Conservation (phyloP, 2,888 invertebrate genomes). For the Dione juno region DNA sequence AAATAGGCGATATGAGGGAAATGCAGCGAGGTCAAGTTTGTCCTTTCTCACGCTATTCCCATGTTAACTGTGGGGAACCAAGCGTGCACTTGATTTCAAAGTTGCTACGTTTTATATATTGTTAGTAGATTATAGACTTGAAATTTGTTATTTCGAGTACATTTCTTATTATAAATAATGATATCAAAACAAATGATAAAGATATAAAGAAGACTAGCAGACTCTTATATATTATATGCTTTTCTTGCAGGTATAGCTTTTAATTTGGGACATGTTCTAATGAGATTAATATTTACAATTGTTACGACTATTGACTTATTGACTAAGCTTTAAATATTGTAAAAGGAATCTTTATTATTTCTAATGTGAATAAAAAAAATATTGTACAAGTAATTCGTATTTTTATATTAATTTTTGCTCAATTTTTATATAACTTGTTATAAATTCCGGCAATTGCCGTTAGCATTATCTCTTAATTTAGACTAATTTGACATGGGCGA, state of each 20-base stretch:
- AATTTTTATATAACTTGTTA: background rate
- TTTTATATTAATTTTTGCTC: background rate
- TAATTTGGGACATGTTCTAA: no score
- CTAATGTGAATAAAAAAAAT: background rate
- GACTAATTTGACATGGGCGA: background rate
- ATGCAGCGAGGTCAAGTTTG: slow-evolving; percentile 39
- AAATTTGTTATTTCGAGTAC: background rate
- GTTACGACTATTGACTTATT: background rate
- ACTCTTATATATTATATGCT: no score
- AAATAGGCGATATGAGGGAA: slow-evolving; percentile 30
- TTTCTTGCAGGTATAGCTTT: no score
- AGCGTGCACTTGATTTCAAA: slow-evolving; percentile 17
- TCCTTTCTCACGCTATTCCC: slow-evolving; percentile 42
- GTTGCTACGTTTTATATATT: slow-evolving; percentile 24
- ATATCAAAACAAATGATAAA: no score
- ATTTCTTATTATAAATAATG: background rate
- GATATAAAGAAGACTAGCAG: no score
- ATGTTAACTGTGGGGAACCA: slow-evolving; percentile 40
- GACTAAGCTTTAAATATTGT: background rate
- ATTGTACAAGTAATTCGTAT: background rate
- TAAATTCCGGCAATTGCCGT: background rate
- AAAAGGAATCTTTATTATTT: background rate
- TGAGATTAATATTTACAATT: no score
- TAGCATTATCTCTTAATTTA: background rate
- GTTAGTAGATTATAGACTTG: background rate